Evolutionary conservation across 2,113 vertebrate genomes (phyloP).

Genomic region (Tamias sibiricus): DNA sequence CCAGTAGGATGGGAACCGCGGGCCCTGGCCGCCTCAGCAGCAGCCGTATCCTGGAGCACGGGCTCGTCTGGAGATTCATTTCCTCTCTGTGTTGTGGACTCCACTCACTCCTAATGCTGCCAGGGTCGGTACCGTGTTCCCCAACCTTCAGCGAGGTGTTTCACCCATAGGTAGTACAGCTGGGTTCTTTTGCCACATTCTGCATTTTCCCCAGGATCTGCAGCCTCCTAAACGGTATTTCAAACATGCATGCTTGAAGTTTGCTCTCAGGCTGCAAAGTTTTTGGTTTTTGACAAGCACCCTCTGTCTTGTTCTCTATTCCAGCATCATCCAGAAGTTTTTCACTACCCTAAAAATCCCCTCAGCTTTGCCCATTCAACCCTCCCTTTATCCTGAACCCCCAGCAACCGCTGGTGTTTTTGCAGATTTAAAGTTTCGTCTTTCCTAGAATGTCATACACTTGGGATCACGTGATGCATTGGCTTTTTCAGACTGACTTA

Average conservation of each 20-base stretch:
- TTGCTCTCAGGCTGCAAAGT: background rate
- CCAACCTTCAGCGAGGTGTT: background rate
- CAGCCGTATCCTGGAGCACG: rapidly evolving
- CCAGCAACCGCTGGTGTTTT: background rate
- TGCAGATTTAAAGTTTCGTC: background rate
- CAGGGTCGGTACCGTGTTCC: background rate
- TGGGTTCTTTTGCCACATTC: background rate
- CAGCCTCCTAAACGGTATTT: background rate
- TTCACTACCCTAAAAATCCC: background rate
- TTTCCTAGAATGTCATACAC: background rate
- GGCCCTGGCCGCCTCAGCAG: rapidly evolving
- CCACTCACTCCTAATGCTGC: background rate
- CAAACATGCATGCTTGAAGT: background rate
- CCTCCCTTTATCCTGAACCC: background rate
- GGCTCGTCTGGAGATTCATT: background rate
- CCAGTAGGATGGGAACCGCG: background rate
- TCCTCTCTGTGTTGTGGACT: background rate
- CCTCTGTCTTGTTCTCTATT: background rate
- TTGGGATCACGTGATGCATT: no score
- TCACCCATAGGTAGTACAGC: background rate
- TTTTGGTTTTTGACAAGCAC: background rate
- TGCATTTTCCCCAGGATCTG: background rate
- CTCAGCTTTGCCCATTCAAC: background rate
- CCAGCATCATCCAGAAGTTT: background rate
- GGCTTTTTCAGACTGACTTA: background rate